Percentiles rank a stretch among this genome's conserved stretches.
Conservation (phyloP, 2,113 vertebrate species). For the Solea senegalensis region DNA sequence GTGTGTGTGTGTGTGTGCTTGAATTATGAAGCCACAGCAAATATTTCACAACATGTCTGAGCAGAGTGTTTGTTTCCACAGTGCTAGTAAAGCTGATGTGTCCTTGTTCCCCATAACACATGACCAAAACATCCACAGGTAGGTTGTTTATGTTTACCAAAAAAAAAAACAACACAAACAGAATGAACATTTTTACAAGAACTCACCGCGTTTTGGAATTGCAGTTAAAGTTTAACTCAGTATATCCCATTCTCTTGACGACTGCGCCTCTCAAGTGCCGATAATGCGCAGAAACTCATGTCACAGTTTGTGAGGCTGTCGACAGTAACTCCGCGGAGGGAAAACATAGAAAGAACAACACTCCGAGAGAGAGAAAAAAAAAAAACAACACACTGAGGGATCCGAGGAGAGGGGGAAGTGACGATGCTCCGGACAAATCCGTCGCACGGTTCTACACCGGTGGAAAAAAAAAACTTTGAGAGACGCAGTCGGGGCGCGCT, state of each 20-base stretch:
- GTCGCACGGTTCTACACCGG: constrained; percentile 54
- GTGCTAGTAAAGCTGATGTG: neutral
- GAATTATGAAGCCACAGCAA: constrained; percentile 10
- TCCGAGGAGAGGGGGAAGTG: constrained; percentile 38
- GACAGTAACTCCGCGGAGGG: constrained; percentile 31
- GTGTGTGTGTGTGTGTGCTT: constrained; percentile 10
- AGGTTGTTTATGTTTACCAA: neutral
- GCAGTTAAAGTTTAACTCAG: constrained; percentile 71
- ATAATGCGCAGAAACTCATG: constrained; percentile 54
- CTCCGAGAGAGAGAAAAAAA: constrained; percentile 24
- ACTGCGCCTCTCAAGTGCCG: constrained; percentile 22
- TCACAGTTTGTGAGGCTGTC: constrained; percentile 50
- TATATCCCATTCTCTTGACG: constrained; percentile 68
- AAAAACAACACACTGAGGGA: constrained; percentile 5
- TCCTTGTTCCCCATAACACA: neutral
- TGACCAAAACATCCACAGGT: constrained; percentile 7
- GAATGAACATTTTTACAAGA: neutral
- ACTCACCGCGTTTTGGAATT: constrained; percentile 77
- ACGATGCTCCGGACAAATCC: constrained; percentile 52
- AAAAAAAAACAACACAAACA: neutral
- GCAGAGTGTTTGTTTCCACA: constrained; percentile 23
- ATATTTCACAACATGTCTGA: constrained; percentile 27
- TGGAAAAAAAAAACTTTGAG: constrained; percentile 72
- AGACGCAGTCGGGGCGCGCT: constrained; percentile 21
- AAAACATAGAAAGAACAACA: neutral